Conservation (phyloP, 2,888 invertebrate species). For the Cistogaster globosa region DNA sequence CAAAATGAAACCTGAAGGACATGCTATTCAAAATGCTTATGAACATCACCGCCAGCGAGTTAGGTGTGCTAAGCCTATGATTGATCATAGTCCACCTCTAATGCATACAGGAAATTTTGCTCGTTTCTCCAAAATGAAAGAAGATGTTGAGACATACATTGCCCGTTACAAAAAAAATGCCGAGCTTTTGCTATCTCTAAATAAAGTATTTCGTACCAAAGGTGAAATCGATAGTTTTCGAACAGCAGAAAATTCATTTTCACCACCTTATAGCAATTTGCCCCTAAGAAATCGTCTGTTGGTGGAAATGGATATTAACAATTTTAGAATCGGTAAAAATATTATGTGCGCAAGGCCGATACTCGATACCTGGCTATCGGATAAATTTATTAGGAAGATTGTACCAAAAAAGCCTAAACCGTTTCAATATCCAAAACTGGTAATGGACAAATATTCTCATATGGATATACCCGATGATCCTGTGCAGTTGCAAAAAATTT, state of each 20-base stretch:
- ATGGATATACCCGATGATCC: slow-evolving; percentile 61
- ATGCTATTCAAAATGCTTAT: slow-evolving; percentile 11
- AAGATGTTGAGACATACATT: slow-evolving; percentile 43
- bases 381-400: slow-evolving; percentile 9
- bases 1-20: slow-evolving; percentile 16
- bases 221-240: slow-evolving; percentile 23
- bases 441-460: slow-evolving; percentile 69
- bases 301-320: slow-evolving; percentile 47
- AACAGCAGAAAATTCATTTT: not conserved
- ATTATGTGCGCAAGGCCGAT: slow-evolving; percentile 21
- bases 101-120: slow-evolving; percentile 43
- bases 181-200: slow-evolving; percentile 53
- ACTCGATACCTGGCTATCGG: slow-evolving; percentile 39
- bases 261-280: slow-evolving; percentile 18
- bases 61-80: slow-evolving; percentile 25
- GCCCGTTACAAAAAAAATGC: slow-evolving; percentile 58
- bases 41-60: slow-evolving; percentile 48
- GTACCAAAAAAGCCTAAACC: not conserved
- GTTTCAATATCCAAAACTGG: slow-evolving; percentile 52
- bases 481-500: slow-evolving; percentile 45
- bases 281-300: not conserved
- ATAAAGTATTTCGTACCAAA: slow-evolving; percentile 56
- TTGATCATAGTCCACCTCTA: slow-evolving; percentile 60
- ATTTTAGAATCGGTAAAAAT: slow-evolving; percentile 39
- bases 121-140: slow-evolving; percentile 51